Evolutionary conservation across 2,113 vertebrate species (phyloP), one percentile per base, ranked within the genome.

Genomic region (Lepus europaeus): DNA sequence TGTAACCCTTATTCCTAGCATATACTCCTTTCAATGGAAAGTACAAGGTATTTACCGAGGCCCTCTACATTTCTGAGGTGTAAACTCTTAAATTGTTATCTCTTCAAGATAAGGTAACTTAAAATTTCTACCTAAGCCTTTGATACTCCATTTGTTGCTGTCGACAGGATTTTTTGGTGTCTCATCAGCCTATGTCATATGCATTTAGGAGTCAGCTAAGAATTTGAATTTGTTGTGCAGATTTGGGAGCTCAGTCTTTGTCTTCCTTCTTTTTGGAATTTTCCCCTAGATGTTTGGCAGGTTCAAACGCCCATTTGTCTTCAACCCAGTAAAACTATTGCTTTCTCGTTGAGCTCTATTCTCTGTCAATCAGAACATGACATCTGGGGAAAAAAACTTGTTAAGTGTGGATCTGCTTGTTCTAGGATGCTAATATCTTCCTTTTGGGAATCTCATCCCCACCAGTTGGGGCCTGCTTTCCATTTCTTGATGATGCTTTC

Each of bases 391-490:
- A 77, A 77, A 84, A 22, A 39, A 39, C 23, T 6, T 72, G 8
- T 31, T 79, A 84, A 78, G 33, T 49, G 16, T n/a, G 29, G 45
- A 56, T 87, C 22, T 36, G 22, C 39, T 39, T 39, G 39, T 39
- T 39, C 39, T 39, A 39, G 39, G 39, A 39, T 39, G 39, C 39
- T 39, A 39, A 39, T 39, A 39, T 39, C 27, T 77, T 22, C 36
- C 45, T 66, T 90, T 77, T 31, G 51, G 16, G 36, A 45, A 63
- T 73, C 3, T 77, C 22, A 39, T 39, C 5, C 23, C 53, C 23
- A 51, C 36, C 74, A 72, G 19, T 69, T 83, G 61, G 20, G 90
- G 66, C 68, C 76, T 87, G 56, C 45, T 27, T 63, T 94, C 90
- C 66, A 27, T 80, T 86, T 91, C 49, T 91, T 29, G 51, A 68